These are phyloP conservation scores for Odocoileus hemionus DNA, from an alignment of 2,113 vertebrate genomes.

Conservation along the genomic window DNA sequence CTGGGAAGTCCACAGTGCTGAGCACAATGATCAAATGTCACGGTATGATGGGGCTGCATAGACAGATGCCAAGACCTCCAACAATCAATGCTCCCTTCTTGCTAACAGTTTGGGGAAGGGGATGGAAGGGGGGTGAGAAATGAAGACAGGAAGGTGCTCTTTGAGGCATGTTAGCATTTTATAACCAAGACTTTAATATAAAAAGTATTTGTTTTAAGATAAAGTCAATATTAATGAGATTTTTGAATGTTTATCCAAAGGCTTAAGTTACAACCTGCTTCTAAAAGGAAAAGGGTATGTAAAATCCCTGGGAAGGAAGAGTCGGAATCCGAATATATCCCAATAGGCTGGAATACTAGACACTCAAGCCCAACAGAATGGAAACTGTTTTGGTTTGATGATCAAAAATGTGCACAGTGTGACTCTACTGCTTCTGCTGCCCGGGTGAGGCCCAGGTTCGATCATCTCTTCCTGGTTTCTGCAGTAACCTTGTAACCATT, in stretches of 20 bases:
- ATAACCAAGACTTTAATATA: background rate
- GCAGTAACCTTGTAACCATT: background rate
- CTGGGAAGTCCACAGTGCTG: background rate
- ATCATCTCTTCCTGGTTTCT: background rate
- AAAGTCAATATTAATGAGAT: background rate
- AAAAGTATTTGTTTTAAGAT: background rate
- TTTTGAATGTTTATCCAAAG: background rate
- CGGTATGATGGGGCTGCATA: accelerated
- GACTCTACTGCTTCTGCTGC: background rate
- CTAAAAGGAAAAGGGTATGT: background rate
- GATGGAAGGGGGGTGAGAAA: background rate
- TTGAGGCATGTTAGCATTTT: background rate
- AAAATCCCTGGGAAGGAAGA: background rate
- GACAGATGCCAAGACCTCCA: background rate
- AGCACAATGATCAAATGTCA: background rate
- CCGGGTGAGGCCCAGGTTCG: background rate
- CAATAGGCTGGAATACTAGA: background rate
- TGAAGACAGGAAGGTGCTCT: background rate
- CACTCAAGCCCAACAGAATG: background rate
- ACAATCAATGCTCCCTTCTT: background rate
- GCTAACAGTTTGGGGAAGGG: background rate
- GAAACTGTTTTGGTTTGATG: background rate
- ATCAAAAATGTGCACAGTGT: background rate
- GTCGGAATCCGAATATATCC: background rate
- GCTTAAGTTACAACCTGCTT: background rate